Conservation (phyloP, 2,888 invertebrate genomes). For the Lampropteryx suffumata region DNA sequence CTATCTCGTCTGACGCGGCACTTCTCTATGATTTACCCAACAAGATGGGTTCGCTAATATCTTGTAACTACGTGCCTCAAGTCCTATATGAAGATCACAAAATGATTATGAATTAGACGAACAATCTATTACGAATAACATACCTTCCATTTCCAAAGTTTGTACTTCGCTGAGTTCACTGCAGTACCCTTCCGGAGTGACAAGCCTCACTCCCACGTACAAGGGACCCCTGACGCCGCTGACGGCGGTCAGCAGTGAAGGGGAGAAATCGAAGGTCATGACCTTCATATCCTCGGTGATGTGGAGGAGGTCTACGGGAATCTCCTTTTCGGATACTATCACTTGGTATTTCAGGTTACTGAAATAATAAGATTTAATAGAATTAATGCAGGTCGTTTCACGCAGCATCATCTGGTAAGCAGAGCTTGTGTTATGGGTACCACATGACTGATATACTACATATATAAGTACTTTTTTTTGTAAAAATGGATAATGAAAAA, state of each 20-base stretch:
- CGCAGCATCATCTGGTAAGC: too few species aligned
- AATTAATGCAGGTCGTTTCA: too few species aligned
- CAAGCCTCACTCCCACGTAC: slow-evolving; percentile 86
- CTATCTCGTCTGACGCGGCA: too few species aligned
- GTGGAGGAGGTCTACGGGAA: slow-evolving; percentile 70
- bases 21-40: too few species aligned
- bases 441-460: too few species aligned
- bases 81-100: too few species aligned
- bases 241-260: slow-evolving; percentile 81
- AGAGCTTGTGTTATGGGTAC: too few species aligned
- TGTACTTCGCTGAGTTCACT: slow-evolving; percentile 85
- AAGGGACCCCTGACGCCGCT: slow-evolving; percentile 64
- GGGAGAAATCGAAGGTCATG: slow-evolving; percentile 67
- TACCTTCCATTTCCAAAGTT: slow-evolving; percentile 63
- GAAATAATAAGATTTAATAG: slow-evolving; percentile 10
- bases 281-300: slow-evolving; percentile 59
- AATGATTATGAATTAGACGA: too few species aligned
- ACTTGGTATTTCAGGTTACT: slow-evolving; percentile 83
- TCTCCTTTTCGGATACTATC: slow-evolving; percentile 82
- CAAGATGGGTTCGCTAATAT: too few species aligned
- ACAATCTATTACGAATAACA: slow-evolving; percentile 38
- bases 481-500: too few species aligned
- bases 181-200: slow-evolving; percentile 83
- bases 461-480: too few species aligned
- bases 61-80: too few species aligned